A percentile compares a stretch with the other conserved stretches of the same genome.
These are phyloP conservation scores for Ptiloglossa arizonensis DNA, from an alignment of 1,140 invertebrate species.

Conservation along the genomic window DNA sequence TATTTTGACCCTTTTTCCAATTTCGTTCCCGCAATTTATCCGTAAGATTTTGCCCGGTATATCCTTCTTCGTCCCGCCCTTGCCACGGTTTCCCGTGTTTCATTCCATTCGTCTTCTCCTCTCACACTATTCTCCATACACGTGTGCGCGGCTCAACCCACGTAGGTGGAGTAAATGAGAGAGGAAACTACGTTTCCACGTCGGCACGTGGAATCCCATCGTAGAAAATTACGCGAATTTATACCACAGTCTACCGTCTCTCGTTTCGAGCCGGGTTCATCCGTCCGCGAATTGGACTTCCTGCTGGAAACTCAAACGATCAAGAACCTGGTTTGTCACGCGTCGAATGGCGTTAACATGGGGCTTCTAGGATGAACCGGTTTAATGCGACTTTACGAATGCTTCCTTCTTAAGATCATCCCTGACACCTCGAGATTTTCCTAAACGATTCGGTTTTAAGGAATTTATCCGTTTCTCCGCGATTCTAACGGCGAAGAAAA, in stretches of 20 bases:
- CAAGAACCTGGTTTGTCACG: conserved; percentile 27
- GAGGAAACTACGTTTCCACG: conserved; percentile 23
- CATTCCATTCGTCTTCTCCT: conserved; percentile 31
- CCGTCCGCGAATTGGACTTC: conserved; percentile 47
- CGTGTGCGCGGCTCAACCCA: conserved; percentile 16
- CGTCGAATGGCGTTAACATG: background rate
- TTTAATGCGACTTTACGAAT: background rate
- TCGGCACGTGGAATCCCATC: conserved; percentile 60
- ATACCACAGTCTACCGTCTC: conserved; percentile 27
- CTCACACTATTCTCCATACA: conserved; percentile 37
- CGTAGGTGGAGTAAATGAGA: conserved; percentile 44
- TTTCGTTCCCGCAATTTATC: conserved; percentile 19
- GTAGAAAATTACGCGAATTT: conserved; percentile 58
- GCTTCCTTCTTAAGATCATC: background rate
- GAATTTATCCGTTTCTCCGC: background rate
- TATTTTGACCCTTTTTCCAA: background rate
- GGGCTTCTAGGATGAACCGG: background rate
- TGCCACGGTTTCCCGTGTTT: conserved; percentile 7
- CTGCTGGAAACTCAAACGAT: conserved; percentile 14
- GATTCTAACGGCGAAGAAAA: too few species aligned
- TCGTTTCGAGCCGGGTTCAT: conserved; percentile 27
- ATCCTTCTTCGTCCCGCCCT: background rate
- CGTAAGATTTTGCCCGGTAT: background rate
- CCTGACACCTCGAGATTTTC: background rate
- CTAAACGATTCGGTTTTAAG: background rate